Percentiles rank a stretch among this genome's conserved stretches.
Conservation (phyloP, 1,140 invertebrate genomes). For the Goniozus legneri region DNA sequence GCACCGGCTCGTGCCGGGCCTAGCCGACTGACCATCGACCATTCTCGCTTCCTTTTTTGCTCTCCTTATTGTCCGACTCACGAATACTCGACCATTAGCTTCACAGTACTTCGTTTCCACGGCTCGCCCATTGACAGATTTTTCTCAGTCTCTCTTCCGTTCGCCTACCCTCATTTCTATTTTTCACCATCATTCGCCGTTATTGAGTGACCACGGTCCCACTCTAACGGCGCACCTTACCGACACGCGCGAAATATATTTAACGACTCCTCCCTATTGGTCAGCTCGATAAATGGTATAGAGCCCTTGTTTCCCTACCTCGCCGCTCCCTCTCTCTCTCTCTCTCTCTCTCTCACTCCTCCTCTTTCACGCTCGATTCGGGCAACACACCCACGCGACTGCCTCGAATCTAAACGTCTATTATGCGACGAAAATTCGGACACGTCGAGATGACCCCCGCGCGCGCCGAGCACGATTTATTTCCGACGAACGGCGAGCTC, state of each 20-base stretch:
- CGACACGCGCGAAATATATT: conserved; percentile 4
- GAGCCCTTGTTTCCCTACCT: no score
- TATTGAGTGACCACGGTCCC: conserved; percentile 20
- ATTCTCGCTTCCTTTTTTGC: conserved; percentile 1
- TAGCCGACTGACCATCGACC: conserved; percentile 31
- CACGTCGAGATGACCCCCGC: no score
- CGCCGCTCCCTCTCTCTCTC: conserved; percentile 19
- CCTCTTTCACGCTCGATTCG: conserved; percentile 23
- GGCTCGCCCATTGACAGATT: conserved; percentile 36
- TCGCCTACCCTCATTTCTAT: conserved; percentile 22
- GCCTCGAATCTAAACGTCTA: conserved; percentile 15
- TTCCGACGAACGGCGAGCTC: no score
- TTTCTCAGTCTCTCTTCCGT: no score
- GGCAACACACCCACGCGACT: conserved; percentile 39
- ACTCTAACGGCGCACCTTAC: no score
- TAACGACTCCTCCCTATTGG: background rate
- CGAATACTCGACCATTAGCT: no score
- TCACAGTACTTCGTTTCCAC: no score
- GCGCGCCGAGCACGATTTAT: no score
- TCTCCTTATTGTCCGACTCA: conserved; percentile 33
- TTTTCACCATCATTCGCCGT: conserved; percentile 36
- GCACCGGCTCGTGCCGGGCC: conserved; percentile 9
- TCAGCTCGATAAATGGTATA: conserved; percentile 27
- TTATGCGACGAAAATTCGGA: no score
- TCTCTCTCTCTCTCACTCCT: conserved; percentile 4